Conservation (phyloP, 2,888 invertebrate genomes). For the Glyphotaelius pellucidus region DNA sequence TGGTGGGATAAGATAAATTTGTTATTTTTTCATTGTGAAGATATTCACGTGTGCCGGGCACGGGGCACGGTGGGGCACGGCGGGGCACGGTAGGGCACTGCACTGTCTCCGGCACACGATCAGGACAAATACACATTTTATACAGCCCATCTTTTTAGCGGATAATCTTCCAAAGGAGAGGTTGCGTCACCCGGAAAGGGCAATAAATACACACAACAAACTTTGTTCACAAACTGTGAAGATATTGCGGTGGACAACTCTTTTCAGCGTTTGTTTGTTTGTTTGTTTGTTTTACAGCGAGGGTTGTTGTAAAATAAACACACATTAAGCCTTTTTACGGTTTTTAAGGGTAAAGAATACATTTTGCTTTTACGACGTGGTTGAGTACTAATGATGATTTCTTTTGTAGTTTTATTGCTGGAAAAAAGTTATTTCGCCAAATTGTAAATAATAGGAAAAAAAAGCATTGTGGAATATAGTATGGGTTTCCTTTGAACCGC, state of each 20-base stretch:
- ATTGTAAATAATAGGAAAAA: not conserved
- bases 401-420: constrained; percentile 40
- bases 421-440: constrained; percentile 30
- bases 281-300: constrained; percentile 44
- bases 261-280: constrained; percentile 20
- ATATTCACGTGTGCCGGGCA: constrained; percentile 51
- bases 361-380: constrained; percentile 44
- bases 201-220: constrained; percentile 37
- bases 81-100: constrained; percentile 17
- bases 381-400: constrained; percentile 45
- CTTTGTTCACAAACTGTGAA: constrained; percentile 18
- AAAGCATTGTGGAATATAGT: constrained; percentile 20
- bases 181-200: constrained; percentile 32
- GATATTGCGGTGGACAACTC: constrained; percentile 44
- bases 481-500: not conserved
- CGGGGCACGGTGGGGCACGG: constrained; percentile 7
- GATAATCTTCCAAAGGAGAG: constrained; percentile 31
- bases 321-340: constrained; percentile 48
- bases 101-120: constrained; percentile 58
- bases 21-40: constrained; percentile 54
- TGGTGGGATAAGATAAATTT: constrained; percentile 57
- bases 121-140: constrained; percentile 42
- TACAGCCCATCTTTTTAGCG: constrained; percentile 39
- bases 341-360: constrained; percentile 37
- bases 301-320: constrained; percentile 41